Base-by-base conservation (phyloP, 2,797 vertebrate genomes). In the Bradypodion ventrale region DNA sequence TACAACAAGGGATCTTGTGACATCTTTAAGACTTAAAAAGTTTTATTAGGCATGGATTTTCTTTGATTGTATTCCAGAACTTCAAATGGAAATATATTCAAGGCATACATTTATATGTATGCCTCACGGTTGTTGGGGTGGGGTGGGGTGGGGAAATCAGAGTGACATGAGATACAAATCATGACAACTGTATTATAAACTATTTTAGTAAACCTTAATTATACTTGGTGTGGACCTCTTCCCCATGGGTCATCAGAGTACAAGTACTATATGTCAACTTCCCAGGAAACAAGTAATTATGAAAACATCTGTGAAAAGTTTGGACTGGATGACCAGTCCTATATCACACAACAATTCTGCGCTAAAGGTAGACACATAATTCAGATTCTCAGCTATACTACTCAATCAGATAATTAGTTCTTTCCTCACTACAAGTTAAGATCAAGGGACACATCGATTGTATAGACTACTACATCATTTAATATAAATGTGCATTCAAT, bases 351-450 rank as follows among this genome's bases (percentile, higher is more conserved):
- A 49, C 27, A 72, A 63, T 21, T 78, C 15, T 84, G 15, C 32
- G 37, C 32, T 40, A 42, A 56, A 59, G 52, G 40, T 16, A 60
- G 60, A 68, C 46, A 3, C 42, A 23, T 73, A 78, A 74, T 65
- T 56, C 49, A 74, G 19, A 74, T 66, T n/a, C n/a, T 56, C 35
- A 84, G 59, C 59, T 73, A 21, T 74, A 62, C 32, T 72, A 44
- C n/a, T 79, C 76, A 79, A 74, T 52, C 60, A 74, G 46, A 52
- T 15, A 21, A 78, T 35, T 10, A 49, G 63, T 27, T 27, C 16
- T 79, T 62, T 78, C 21, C 59, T 79, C 12, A 79, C 12, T 56
- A 46, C 73, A 66, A 83, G 65, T 44, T 69, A 76, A 32, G 52
- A 32, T 77, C 63, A 42, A 77, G 29, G 76, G 65, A 68, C 19